A percentile compares a stretch with the other conserved stretches of the same genome.
Evolutionary conservation across 2,113 vertebrate species (phyloP).

Genomic region (Eurystomus gularis): DNA sequence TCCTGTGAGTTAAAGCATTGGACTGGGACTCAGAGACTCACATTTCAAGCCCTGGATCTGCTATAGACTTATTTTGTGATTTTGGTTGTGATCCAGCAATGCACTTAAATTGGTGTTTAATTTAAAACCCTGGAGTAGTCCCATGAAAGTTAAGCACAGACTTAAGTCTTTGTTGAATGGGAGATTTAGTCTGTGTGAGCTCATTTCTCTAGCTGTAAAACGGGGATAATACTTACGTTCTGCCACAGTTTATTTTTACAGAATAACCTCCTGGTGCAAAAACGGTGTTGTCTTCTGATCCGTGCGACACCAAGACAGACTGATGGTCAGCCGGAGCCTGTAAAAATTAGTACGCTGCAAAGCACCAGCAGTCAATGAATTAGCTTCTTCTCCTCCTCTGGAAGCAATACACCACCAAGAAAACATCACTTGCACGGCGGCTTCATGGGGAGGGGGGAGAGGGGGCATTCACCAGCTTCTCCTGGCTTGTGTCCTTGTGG

Average conservation of each 20-base stretch:
- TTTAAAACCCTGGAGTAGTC: constrained; percentile 26
- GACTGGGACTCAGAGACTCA: neutral
- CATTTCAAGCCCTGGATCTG: constrained; percentile 14
- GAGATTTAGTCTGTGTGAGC: constrained; percentile 1
- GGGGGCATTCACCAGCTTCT: neutral
- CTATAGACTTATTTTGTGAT: constrained; percentile 3
- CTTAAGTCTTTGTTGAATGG: constrained; percentile 7
- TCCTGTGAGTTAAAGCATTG: neutral
- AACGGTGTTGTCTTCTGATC: neutral
- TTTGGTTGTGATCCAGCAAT: constrained; percentile 36
- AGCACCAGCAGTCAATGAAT: neutral
- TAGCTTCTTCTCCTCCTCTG: neutral
- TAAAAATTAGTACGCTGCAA: neutral
- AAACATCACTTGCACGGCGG: neutral
- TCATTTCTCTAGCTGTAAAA: constrained; percentile 3
- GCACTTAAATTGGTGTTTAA: constrained; percentile 32
- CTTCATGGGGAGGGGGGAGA: fast-evolving
- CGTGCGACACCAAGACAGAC: neutral
- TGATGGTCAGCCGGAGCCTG: neutral
- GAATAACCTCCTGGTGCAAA: neutral
- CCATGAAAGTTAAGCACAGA: constrained; percentile 1
- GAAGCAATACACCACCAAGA: neutral
- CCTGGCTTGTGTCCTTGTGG: neutral
- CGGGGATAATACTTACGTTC: neutral
- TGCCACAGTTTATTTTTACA: constrained; percentile 8